Conservation (phyloP, 2,113 vertebrate genomes). For the Sinocyclocheilus maitianheensis region DNA sequence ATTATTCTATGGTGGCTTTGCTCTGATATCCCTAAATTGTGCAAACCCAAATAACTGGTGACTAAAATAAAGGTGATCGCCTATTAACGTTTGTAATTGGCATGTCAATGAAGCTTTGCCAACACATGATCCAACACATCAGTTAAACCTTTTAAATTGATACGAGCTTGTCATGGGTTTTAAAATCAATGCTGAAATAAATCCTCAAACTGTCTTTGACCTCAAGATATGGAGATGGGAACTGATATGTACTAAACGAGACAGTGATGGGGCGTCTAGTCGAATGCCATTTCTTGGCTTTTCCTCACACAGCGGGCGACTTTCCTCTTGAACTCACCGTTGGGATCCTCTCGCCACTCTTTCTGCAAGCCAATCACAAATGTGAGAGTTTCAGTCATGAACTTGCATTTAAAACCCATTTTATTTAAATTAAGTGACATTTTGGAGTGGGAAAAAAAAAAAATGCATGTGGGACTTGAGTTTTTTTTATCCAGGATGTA, state of each 20-base stretch:
- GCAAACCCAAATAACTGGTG: neutral
- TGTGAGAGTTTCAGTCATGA: neutral
- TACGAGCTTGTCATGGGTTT: neutral
- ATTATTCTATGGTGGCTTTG: slow-evolving; percentile 30
- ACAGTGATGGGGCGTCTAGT: slow-evolving; percentile 60
- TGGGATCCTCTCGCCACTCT: slow-evolving; percentile 81
- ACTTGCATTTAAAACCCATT: neutral
- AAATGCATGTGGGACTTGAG: too few relatives aligned
- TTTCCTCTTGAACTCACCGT: slow-evolving; percentile 79
- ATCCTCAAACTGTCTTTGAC: slow-evolving; percentile 13
- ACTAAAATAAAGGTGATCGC: neutral
- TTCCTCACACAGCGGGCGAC: slow-evolving; percentile 79
- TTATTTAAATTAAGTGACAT: neutral
- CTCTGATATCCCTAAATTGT: slow-evolving; percentile 31
- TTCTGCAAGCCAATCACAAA: slow-evolving; percentile 68
- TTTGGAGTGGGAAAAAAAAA: neutral
- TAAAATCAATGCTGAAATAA: slow-evolving; percentile 21
- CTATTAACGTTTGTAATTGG: neutral
- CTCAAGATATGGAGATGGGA: slow-evolving; percentile 17
- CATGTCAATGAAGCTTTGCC: neutral
- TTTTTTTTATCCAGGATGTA: too few relatives aligned
- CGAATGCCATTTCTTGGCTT: slow-evolving; percentile 81
- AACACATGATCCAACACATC: neutral
- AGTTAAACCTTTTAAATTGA: slow-evolving; percentile 1
- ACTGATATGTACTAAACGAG: slow-evolving; percentile 2